Base-by-base conservation (phyloP, 2,797 vertebrate species). In the Hydrolagus colliei region DNA sequence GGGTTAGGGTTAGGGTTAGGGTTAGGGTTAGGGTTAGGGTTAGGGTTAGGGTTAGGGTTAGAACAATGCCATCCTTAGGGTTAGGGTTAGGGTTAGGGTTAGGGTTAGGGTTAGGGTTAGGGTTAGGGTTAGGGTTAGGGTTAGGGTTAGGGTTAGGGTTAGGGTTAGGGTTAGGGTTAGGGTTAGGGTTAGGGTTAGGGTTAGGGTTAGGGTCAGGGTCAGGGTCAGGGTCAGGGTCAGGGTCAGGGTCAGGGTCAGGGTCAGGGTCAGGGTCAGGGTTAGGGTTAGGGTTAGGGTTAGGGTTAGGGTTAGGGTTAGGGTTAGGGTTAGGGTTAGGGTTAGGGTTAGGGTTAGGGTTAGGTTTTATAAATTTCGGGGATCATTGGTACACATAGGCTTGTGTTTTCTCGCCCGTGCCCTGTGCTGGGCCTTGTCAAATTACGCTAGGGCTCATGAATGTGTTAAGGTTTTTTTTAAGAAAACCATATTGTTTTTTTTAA, bases 21-120 rank as follows among this genome's bases (percentile, higher is more conserved):
- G 71, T 72, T 72, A 72, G 71, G 71, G 71, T 72, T 72, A 72
- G 71, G 71, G 71, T 72, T 72, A 72, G 71, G 71, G 4, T 72
- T 72, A 72, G 68, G 68, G 68, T 72, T 72, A 72, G 68, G 68
- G 68, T 72, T 72, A 72, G 68, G n/a, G n/a, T n/a, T n/a, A n/a
- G n/a, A n/a, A n/a, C n/a, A n/a, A n/a, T n/a, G n/a, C n/a, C n/a
- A n/a, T n/a, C n/a, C n/a, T n/a, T n/a, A n/a, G n/a, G n/a, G n/a
- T n/a, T n/a, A n/a, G n/a, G n/a, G n/a, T n/a, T n/a, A n/a, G n/a
- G 68, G 68, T 72, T 72, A 72, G 68, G 68, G 68, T 72, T 72
- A 72, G 68, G 68, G 8, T 72, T 72, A 72, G 68, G 68, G 68
- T 72, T 72, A 72, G 68, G 68, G 68, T 72, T 72, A 72, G 68